These are phyloP conservation scores for Reticulitermes speratus DNA, from an alignment of 1,140 invertebrate species.

Conservation along the genomic window DNA sequence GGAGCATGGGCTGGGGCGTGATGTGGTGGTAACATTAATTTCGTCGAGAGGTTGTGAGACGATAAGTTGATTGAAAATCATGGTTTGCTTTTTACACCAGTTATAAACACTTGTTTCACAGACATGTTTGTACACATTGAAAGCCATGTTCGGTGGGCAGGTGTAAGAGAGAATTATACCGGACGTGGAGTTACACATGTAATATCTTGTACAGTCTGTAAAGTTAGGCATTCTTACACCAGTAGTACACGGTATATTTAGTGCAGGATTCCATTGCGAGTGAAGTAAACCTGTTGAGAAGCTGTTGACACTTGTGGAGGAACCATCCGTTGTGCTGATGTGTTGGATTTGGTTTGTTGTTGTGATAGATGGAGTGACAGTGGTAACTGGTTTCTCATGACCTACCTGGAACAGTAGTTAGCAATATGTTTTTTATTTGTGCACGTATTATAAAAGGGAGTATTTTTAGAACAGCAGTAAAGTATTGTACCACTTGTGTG, in stretches of 20 bases:
- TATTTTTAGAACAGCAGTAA: no score
- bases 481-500: no score
- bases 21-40: neutral
- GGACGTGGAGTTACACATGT: conserved; percentile 50
- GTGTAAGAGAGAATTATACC: conserved; percentile 48
- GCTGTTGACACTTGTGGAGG: neutral
- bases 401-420: no score
- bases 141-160: conserved; percentile 52
- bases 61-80: neutral
- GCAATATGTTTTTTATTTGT: no score
- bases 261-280: neutral
- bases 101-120: conserved; percentile 47
- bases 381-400: neutral
- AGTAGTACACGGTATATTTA: conserved; percentile 46
- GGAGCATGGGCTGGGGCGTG: neutral
- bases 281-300: neutral
- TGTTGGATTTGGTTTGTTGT: neutral
- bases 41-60: no score
- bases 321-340: neutral
- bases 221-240: conserved; percentile 50
- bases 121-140: conserved; percentile 48
- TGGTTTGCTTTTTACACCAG: neutral
- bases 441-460: no score
- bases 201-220: conserved; percentile 54
- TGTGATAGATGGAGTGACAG: neutral